phyloP scores from a whole-genome alignment of 1,140 invertebrate genomes.

The Medauroidea extradentata region DNA sequence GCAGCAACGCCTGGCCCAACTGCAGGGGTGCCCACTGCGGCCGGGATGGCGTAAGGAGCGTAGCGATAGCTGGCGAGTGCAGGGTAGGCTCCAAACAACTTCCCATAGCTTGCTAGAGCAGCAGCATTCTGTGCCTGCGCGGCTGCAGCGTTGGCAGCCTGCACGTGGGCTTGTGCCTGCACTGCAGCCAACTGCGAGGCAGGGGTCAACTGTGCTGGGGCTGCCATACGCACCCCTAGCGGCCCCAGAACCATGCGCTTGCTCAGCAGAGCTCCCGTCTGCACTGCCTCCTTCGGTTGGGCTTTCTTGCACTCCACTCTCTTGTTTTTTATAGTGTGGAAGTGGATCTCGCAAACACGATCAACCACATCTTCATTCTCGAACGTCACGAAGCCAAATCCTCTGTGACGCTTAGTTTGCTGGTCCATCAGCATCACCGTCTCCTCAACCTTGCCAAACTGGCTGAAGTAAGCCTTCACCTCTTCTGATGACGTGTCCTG shows the following conservation, averaged over 20 bases:
- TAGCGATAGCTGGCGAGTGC: conserved; percentile 66
- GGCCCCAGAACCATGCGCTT: conserved; percentile 64
- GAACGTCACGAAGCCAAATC: conserved; percentile 90
- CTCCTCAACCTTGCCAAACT: conserved; percentile 88
- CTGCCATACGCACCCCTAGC: conserved; percentile 58
- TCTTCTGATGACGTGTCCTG: conserved; percentile 89
- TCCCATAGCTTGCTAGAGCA: conserved; percentile 57
- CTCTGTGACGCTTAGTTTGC: conserved; percentile 85
- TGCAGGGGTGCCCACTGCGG: conserved; percentile 50
- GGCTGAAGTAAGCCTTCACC: conserved; percentile 85
- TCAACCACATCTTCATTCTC: conserved; percentile 88
- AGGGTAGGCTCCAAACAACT: conserved; percentile 61
- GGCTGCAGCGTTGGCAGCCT: conserved; percentile 53
- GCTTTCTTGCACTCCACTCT: conserved; percentile 92
- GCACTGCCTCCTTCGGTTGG: conserved; percentile 85
- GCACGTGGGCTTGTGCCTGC: conserved; percentile 53
- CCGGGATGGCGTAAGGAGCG: conserved; percentile 62
- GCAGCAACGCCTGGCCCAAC: conserved; percentile 47
- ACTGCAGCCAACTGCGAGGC: conserved; percentile 51
- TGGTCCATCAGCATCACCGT: conserved; percentile 94
- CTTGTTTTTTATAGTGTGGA: conserved; percentile 90
- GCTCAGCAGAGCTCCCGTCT: conserved; percentile 64
- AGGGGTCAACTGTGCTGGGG: conserved; percentile 47
- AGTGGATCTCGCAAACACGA: conserved; percentile 87
- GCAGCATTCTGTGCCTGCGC: conserved; percentile 43